A percentile compares a stretch with the other conserved stretches of the same genome.
These are phyloP conservation scores for Paragorgia papillata DNA, from an alignment of 92 coral and sea anemone genomes.

Conservation along the genomic window DNA sequence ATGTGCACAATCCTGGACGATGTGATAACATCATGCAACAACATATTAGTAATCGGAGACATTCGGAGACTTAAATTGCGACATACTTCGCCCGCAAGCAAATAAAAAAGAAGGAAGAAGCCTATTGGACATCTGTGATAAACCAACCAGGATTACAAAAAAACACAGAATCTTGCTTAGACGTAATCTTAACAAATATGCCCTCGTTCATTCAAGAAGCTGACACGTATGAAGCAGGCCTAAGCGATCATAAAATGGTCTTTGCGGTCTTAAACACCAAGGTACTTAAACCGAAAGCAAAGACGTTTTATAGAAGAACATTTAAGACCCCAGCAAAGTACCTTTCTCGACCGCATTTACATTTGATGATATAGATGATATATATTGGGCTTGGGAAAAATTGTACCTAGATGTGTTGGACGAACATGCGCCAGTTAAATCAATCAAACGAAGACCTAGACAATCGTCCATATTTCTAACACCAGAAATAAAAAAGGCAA, in stretches of 20 bases:
- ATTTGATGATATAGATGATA: conserved; percentile 1
- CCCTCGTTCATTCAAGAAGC: neutral
- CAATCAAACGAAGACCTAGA: neutral
- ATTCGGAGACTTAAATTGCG: conserved; percentile 14
- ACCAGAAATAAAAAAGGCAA: neutral
- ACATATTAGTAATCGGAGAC: neutral
- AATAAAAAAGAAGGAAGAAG: conserved; percentile 50
- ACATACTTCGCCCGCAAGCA: conserved; percentile 22
- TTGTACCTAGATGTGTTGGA: neutral
- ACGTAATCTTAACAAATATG: conserved; percentile 5
- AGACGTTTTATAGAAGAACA: neutral
- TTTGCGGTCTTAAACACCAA: neutral
- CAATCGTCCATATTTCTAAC: neutral
- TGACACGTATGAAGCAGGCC: neutral
- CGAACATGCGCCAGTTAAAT: neutral
- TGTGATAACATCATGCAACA: conserved; percentile 24
- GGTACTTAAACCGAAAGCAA: neutral
- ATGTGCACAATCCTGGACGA: conserved; percentile 35
- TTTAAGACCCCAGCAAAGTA: neutral
- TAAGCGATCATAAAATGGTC: conserved; percentile 2
- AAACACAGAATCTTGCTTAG: neutral
- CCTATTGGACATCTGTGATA: conserved; percentile 35
- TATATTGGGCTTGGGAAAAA: neutral
- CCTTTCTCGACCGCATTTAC: conserved; percentile 2
- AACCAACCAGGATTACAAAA: neutral